A percentile compares a stretch with the other conserved stretches of the same genome.
Conservation (phyloP, 1,140 invertebrate genomes). For the Drosophila lini region DNA sequence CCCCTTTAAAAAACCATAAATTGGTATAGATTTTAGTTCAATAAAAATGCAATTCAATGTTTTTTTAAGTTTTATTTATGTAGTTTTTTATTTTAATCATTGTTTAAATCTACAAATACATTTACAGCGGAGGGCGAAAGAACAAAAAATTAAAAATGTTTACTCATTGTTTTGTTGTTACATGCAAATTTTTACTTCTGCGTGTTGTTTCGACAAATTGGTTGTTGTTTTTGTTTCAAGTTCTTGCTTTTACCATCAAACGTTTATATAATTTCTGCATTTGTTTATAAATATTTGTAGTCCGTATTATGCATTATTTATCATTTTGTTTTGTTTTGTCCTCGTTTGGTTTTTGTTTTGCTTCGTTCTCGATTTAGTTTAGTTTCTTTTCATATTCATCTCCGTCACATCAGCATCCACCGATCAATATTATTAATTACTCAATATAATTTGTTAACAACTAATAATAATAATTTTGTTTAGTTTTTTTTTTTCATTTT, state of each 20-base stretch:
- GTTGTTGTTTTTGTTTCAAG: conserved; percentile 58
- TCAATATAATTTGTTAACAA: conserved; percentile 84
- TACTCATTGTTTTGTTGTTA: conserved; percentile 73
- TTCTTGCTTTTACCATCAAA: conserved; percentile 63
- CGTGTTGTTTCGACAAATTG: conserved; percentile 75
- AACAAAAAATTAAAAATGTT: conserved; percentile 84
- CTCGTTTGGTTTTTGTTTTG: conserved; percentile 50
- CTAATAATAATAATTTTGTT: conserved; percentile 82
- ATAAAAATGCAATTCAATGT: conserved; percentile 1
- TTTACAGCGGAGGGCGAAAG: conserved; percentile 85
- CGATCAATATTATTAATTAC: conserved; percentile 75
- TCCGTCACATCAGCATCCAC: conserved; percentile 73
- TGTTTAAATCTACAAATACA: conserved; percentile 85
- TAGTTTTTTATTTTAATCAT: conserved; percentile 84
- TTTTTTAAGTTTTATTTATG: conserved; percentile 84
- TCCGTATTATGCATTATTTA: conserved; percentile 69
- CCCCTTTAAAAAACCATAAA: too few species aligned
- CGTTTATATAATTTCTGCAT: conserved; percentile 70
- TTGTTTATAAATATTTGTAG: conserved; percentile 78
- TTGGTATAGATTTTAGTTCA: neutral
- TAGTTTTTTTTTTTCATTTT: conserved; percentile 56
- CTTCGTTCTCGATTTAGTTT: conserved; percentile 43
- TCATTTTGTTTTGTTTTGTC: conserved; percentile 45
- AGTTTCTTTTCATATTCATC: conserved; percentile 60
- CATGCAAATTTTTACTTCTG: conserved; percentile 71